Evolutionary conservation across 2,888 invertebrate species (phyloP), one percentile per base, ranked within the genome.

Genomic region (Nudaria mundana): DNA sequence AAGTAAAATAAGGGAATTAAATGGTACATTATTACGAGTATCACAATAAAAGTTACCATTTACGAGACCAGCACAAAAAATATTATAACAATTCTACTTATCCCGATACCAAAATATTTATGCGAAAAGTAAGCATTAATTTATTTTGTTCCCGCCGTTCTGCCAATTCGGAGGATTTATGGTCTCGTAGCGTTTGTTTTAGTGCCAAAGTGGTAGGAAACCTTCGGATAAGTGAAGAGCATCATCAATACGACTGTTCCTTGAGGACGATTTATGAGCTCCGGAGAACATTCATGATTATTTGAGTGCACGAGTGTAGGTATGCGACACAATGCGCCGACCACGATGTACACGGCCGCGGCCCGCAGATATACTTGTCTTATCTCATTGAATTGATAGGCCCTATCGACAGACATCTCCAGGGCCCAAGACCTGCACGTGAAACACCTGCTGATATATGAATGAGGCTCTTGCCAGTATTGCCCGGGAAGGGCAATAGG

Each of bases 61-160:
- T 31, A 18, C 10, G 28, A 26, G 15, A 16, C 35, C 23, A 41
- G 8, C 22, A 22, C 35, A 31, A 13, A 31, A 22, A 40, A 40
- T 35, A 30, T 22, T 30, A 40, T 10, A 40, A 40, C 25, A 40
- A 37, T 41, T 23, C 36, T 10, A 42, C 32, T 32, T 35, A 35
- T 28, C 28, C 28, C 34, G 36, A 35, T 35, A 23, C 31, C 12
- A 23, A 28, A 38, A 32, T 35, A 39, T 44, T 44, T 44, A 39
- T 44, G 30, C 29, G 31, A 26, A 44, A 37, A 32, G 39, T 35
- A 35, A 39, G 50, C 53, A 63, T 61, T 55, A 62, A 57, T 55
- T 61, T 57, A 64, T 64, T 63, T 55, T n/a, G 51, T 63, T 57
- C 54, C 56, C 56, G 57, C 57, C 47, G 45, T 48, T 43, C 48